A percentile compares a stretch with the other conserved stretches of the same genome.
phyloP scores from a whole-genome alignment of 2,113 vertebrate species.

The Canis aureus region DNA sequence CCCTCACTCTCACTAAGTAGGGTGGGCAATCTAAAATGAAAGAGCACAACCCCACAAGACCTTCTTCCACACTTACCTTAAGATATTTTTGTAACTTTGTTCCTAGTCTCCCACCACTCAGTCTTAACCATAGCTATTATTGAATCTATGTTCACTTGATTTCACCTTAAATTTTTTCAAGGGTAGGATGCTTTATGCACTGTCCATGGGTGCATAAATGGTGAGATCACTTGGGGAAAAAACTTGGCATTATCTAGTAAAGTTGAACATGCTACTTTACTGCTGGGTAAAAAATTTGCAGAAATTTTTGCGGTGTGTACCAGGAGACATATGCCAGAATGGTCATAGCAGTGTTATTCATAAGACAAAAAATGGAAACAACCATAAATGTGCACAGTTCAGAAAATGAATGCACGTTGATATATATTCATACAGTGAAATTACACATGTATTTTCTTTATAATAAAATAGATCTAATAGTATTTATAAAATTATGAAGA shows the following conservation, averaged over 20 bases:
- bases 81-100: slow-evolving; percentile 20
- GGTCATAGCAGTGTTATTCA: not conserved
- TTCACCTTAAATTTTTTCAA: slow-evolving; percentile 22
- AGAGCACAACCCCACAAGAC: not conserved
- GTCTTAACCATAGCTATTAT: not conserved
- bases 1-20: not conserved
- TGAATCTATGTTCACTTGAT: slow-evolving; percentile 1
- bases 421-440: not conserved
- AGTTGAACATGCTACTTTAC: not conserved
- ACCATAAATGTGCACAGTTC: not conserved
- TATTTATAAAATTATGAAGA: not conserved
- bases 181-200: not conserved
- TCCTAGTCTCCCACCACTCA: not conserved
- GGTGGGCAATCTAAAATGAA: not conserved
- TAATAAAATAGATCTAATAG: not conserved
- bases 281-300: not conserved
- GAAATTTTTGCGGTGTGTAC: not conserved
- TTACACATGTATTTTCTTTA: not conserved
- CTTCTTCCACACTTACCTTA: not conserved
- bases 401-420: not conserved
- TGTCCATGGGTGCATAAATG: not conserved
- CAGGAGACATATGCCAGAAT: not conserved
- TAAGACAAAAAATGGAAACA: not conserved
- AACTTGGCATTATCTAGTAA: not conserved
- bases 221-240: not conserved